phyloP scores from a whole-genome alignment of 2,888 invertebrate genomes.

The Eubasilissa splendida region DNA sequence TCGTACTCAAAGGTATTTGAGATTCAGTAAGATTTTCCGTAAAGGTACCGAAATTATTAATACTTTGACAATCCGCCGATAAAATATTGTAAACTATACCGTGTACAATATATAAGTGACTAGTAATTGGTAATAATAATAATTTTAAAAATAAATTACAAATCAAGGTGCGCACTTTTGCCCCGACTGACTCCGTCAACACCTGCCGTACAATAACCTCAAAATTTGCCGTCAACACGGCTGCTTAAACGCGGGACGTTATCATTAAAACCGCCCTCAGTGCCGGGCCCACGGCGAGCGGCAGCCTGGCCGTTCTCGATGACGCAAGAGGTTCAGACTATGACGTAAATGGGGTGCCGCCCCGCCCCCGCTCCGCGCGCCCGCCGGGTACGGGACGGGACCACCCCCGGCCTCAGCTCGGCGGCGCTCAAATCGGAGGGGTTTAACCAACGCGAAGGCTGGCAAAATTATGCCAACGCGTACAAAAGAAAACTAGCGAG shows the following conservation, averaged over 20 bases:
- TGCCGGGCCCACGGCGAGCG: background rate
- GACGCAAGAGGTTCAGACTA: constrained; percentile 54
- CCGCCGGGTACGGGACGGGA: background rate
- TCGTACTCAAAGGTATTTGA: no score
- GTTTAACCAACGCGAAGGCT: constrained; percentile 7
- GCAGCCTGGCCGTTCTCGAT: constrained; percentile 26
- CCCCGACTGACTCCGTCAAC: no score
- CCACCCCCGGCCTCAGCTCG: background rate
- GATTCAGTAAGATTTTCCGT: no score
- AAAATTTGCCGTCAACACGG: background rate
- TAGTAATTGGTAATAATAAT: no score
- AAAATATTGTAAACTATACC: no score
- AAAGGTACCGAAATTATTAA: no score
- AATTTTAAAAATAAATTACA: no score
- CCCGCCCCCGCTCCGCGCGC: constrained; percentile 15
- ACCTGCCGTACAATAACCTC: background rate
- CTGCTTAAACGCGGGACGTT: background rate
- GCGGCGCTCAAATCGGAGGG: constrained; percentile 8
- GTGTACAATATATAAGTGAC: no score
- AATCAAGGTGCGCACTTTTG: no score
- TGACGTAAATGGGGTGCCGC: constrained; percentile 54
- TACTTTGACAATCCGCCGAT: no score
- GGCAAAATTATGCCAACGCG: constrained; percentile 18
- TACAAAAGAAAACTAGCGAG: constrained; percentile 2
- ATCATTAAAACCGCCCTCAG: background rate